Base-by-base conservation (phyloP, 2,888 invertebrate genomes). In the Spialia ferax region DNA sequence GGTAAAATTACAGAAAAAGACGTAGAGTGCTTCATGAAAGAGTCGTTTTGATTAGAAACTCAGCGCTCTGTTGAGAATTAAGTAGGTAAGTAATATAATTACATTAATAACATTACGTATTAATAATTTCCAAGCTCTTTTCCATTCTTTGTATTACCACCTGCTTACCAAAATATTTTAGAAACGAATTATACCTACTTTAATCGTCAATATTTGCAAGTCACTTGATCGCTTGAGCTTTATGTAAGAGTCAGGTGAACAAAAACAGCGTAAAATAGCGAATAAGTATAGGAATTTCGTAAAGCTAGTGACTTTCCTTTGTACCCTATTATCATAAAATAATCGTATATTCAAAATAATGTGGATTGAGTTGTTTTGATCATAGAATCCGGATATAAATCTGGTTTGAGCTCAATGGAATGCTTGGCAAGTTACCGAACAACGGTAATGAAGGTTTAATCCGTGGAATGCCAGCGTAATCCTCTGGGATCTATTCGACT, bases 391-490 rank as follows among this genome's bases (percentile, higher is more conserved):
- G 75, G 35, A 7, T 80, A 82, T 85, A 86, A 89, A 89, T 88
- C 85, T 83, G 80, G 81, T 83, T 84, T 86, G 86, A 86, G 84
- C 79, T 76, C 79, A 76, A 74, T 73, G 74, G 81, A 80, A 85
- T 88, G 86, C 86, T 82, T 83, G 83, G 81, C 83, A 84, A 87
- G 85, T 86, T 84, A 82, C 84, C 81, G 85, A 86, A 87, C 85
- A 86, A 83, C 85, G 85, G 88, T 88, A 88, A 89, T 87, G 88
- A 89, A 86, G 86, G 83, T 82, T 87, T 87, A 89, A 88, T 88
- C 87, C 82, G 79, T 75, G 75, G 76, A 83, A 87, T 86, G 84
- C 86, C 83, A 78, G 82, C 78, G 82, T 86, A 87, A 84, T 85
- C 86, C 82, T 74, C 66, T 57, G 76, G 78, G 82, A 82, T 80